Evolutionary conservation across 2,888 invertebrate genomes (phyloP), one percentile per base, ranked within the genome.

Genomic region (Sepiola atlantica): DNA sequence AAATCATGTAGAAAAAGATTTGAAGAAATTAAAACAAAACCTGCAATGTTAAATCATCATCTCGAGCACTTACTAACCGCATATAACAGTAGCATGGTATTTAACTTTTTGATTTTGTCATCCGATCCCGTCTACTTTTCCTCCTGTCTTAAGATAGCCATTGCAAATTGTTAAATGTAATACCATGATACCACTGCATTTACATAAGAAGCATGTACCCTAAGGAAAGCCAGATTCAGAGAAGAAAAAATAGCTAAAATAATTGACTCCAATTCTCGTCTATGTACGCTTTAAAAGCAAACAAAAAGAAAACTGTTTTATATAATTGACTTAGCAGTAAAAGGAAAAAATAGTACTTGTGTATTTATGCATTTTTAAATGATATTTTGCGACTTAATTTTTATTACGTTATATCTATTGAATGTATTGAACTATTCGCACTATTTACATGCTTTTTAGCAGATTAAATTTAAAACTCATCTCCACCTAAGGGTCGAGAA

Each of bases 21-120:
- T n/a, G 28, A 28, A 77, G 77, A 77, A n/a, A 18, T 77, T 2
- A n/a, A 77, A n/a, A 61, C 45, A 61, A 61, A 77, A 77, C 28
- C 14, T 77, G 28, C 4, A 77, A 77, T 14, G 77, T 14, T 21
- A 2, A 77, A n/a, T n/a, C n/a, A 61, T 28, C 28, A 77, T 14
- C 77, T 77, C 28, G 77, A 77, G 77, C 77, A 77, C n/a, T 77
- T 77, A 77, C 77, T 77, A 77, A 77, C 77, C 28, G 77, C 77
- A 77, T n/a, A 77, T 77, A 77, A 77, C 77, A 77, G 77, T n/a
- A n/a, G 77, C 77, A 77, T 77, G 77, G 77, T 77, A n/a, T 77
- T 77, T 77, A 24, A 24, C 28, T 24, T 77, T n/a, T 77, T 77
- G n/a, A 12, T 77, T 77, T 77, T 77, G n/a, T 77, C n/a, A n/a